Base-by-base conservation (phyloP, 2,888 invertebrate genomes). In the Labia minor region DNA sequence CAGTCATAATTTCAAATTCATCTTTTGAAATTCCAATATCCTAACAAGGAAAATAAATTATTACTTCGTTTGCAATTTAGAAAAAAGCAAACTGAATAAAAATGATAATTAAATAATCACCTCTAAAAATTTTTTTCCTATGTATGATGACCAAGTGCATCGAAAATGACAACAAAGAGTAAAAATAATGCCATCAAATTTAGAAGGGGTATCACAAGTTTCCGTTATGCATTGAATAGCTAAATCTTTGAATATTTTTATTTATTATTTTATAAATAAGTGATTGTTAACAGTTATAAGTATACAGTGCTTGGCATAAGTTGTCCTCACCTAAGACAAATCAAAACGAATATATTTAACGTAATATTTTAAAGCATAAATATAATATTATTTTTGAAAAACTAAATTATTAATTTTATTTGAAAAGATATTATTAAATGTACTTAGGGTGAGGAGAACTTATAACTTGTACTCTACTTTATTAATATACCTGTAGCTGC, bases 131-230 rank as follows among this genome's bases (percentile, higher is more conserved):
- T 80, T 72, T 72, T 85, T 85, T 0, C 89, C 90, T 1, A 87
- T 83, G 77, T 89, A 92, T 0, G 84, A 78, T 18, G 76, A 77
- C 83, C 86, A 90, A 61, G 84, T 81, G 76, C 92, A 93, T 71
- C 88, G 84, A 78, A 95, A 95, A 78, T 95, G 94, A 76, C 95
- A 95, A 77, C 95, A 95, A 19, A 93, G 84, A 1, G 95, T 92
- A 75, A 95, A 83, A 67, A 90, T 79, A 61, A 87, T 74, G 4
- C 89, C 91, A 66, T 75, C 16, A 73, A 68, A 61, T 63, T 21
- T 21, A 65, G 62, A 61, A 66, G 33, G 49, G 8, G 4, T 14
- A 8, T 49, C 49, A 49, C 49, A n/a, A 49, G 49, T 14, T 16
- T 49, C 49, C 3, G 14, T 49, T n/a, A 49, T 49, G 14, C 49